Evolutionary conservation across 2,888 invertebrate genomes (phyloP).

Genomic region (Hoplodrina ambigua): DNA sequence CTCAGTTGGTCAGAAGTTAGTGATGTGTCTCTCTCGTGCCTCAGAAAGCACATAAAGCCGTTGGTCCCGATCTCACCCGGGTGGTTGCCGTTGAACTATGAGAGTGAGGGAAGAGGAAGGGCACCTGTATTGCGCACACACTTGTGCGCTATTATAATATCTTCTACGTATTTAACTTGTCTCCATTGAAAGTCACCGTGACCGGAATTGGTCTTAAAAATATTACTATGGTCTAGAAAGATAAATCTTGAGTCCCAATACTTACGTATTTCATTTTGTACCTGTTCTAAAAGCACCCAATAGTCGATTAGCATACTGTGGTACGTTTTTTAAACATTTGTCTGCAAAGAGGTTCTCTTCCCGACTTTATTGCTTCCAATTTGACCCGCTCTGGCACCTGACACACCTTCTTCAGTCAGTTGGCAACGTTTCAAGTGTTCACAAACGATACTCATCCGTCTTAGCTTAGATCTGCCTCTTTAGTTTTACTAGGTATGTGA

Average conservation of each 20-base stretch:
- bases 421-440: constrained; percentile 51
- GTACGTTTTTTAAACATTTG: constrained; percentile 25
- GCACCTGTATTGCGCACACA: no score
- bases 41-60: no score
- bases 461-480: constrained; percentile 40
- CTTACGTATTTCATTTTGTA: not conserved
- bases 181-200: no score
- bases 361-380: constrained; percentile 45
- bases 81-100: no score
- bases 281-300: not conserved
- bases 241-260: not conserved
- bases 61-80: no score
- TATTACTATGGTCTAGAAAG: not conserved
- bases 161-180: no score
- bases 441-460: constrained; percentile 48
- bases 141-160: no score
- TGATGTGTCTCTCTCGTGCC: no score
- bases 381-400: constrained; percentile 39
- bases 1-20: no score
- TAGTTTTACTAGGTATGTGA: constrained; percentile 12
- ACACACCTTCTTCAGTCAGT: constrained; percentile 26
- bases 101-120: no score
- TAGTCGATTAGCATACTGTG: constrained; percentile 10
- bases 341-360: constrained; percentile 22
- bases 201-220: no score